phyloP scores from a whole-genome alignment of 2,888 invertebrate genomes.

The Prosapia bicincta region DNA sequence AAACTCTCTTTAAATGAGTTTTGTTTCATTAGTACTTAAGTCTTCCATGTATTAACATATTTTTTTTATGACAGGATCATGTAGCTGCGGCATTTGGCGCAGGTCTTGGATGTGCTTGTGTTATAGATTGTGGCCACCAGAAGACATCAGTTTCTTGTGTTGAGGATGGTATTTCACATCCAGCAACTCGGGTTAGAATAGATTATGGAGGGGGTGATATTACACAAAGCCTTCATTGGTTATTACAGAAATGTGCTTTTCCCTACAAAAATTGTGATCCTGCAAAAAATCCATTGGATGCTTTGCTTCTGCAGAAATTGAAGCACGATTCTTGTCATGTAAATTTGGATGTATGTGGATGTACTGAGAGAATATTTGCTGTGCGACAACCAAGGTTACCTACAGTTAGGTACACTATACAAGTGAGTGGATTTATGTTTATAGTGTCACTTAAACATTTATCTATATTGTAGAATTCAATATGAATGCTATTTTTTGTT shows the following conservation, averaged over 20 bases:
- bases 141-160: slow-evolving; percentile 95
- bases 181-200: slow-evolving; percentile 65
- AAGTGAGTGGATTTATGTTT: slow-evolving; percentile 45
- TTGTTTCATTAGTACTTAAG: neutral
- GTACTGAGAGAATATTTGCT: slow-evolving; percentile 75
- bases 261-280: slow-evolving; percentile 81
- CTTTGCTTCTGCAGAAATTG: slow-evolving; percentile 72
- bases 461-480: too few species aligned
- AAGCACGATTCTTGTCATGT: slow-evolving; percentile 91
- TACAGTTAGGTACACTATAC: slow-evolving; percentile 68
- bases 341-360: slow-evolving; percentile 85
- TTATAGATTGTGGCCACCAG: slow-evolving; percentile 93
- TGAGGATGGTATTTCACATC: slow-evolving; percentile 92
- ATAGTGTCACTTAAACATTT: too few species aligned
- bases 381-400: slow-evolving; percentile 68
- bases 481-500: too few species aligned
- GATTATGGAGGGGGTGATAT: slow-evolving; percentile 62
- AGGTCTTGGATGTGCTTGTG: slow-evolving; percentile 83
- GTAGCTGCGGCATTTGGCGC: slow-evolving; percentile 84
- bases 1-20: neutral
- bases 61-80: slow-evolving; percentile 60
- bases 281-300: slow-evolving; percentile 65
- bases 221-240: slow-evolving; percentile 83
- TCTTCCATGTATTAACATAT: neutral
- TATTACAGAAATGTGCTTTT: slow-evolving; percentile 85